phyloP scores from a whole-genome alignment of 2,797 vertebrate species.

The Sebastes steindachneri region DNA sequence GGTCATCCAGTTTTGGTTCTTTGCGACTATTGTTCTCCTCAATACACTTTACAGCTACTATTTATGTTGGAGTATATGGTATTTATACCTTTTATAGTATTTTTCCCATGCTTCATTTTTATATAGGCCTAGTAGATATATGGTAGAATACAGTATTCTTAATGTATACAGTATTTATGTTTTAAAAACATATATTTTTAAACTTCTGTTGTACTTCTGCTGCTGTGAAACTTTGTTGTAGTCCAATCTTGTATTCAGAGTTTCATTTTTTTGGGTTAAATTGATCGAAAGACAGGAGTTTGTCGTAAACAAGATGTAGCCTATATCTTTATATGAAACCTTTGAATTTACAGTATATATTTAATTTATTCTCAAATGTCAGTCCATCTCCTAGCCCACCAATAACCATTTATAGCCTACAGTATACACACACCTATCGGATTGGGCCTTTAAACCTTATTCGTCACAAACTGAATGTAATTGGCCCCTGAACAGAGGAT shows the following conservation, averaged over 20 bases:
- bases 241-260: neutral
- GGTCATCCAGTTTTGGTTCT: neutral
- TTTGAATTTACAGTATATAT: neutral
- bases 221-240: neutral
- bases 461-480: constrained; percentile 43
- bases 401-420: too few relatives aligned
- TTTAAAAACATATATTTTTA: neutral
- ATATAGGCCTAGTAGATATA: neutral
- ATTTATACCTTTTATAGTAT: neutral
- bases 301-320: neutral
- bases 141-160: neutral
- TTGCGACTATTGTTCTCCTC: neutral
- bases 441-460: constrained; percentile 27
- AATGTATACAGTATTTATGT: neutral
- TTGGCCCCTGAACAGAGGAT: constrained; percentile 33
- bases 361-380: neutral
- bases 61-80: neutral
- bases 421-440: neutral
- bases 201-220: neutral
- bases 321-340: neutral
- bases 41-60: neutral
- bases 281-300: neutral
- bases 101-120: too few relatives aligned
- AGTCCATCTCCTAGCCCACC: neutral
- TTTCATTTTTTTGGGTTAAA: neutral